Evolutionary conservation across 2,888 invertebrate species (phyloP).

Genomic region (Caenorhabditis macrosperma): DNA sequence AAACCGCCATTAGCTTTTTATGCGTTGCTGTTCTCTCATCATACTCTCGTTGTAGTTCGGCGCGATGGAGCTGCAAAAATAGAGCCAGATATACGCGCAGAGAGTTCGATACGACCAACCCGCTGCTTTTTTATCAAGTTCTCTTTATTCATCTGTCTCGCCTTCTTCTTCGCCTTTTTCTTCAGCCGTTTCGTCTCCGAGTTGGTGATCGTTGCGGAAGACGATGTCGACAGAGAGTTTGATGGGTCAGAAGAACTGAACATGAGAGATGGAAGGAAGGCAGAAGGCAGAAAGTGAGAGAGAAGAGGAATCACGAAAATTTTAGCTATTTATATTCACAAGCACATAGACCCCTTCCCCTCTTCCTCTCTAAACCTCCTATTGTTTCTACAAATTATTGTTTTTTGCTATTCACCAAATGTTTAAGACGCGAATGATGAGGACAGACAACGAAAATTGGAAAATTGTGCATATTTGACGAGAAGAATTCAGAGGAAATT

Average conservation of each 20-base stretch:
- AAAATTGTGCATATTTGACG: no score
- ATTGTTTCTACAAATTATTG: no score
- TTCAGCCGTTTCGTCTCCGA: slow-evolving; percentile 22
- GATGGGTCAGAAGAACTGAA: neutral
- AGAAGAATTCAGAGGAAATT: no score
- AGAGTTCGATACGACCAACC: neutral
- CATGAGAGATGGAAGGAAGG: neutral
- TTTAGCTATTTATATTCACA: neutral
- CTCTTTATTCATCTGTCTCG: slow-evolving; percentile 21
- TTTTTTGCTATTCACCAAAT: no score
- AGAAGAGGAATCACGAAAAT: neutral
- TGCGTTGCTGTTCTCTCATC: neutral
- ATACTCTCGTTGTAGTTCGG: neutral
- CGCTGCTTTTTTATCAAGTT: slow-evolving; percentile 4
- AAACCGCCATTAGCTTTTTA: slow-evolving; percentile 2
- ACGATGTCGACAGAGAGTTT: neutral
- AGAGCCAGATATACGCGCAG: neutral
- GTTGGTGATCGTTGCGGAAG: neutral
- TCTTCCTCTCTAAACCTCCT: no score
- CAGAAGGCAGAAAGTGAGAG: neutral
- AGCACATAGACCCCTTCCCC: neutral
- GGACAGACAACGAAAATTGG: no score
- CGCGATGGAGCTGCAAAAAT: slow-evolving; percentile 19
- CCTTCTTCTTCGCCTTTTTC: slow-evolving; percentile 26
- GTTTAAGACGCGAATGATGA: no score